Evolutionary conservation across 2,888 invertebrate species (phyloP).

Genomic region (Apodemia hepburni): DNA sequence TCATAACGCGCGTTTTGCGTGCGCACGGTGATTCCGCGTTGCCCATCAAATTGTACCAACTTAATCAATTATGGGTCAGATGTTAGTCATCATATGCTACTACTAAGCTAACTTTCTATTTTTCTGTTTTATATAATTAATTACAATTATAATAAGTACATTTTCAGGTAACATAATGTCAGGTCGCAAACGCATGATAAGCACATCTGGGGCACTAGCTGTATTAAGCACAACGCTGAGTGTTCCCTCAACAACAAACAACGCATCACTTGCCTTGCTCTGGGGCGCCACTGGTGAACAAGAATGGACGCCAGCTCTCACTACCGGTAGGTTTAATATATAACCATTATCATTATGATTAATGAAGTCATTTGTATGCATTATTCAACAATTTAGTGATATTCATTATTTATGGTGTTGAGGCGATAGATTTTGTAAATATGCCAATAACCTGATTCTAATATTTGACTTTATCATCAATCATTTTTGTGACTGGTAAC

Average conservation of each 20-base stretch:
- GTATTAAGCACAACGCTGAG: slow-evolving; percentile 35
- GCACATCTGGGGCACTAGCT: slow-evolving; percentile 50
- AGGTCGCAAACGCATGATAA: slow-evolving; percentile 66
- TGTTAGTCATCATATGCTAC: too few species aligned
- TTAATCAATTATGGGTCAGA: too few species aligned
- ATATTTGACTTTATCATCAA: not conserved
- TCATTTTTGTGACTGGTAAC: slow-evolving; percentile 8
- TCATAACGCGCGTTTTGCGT: too few species aligned
- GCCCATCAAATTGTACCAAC: too few species aligned
- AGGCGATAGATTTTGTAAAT: slow-evolving; percentile 4
- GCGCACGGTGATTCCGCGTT: too few species aligned
- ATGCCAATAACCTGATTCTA: slow-evolving; percentile 2
- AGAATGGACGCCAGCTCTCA: slow-evolving; percentile 97
- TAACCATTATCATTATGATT: not conserved
- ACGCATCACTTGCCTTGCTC: slow-evolving; percentile 83
- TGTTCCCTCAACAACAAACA: slow-evolving; percentile 63
- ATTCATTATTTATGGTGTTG: not conserved
- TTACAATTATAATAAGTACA: not conserved
- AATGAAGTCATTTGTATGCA: not conserved
- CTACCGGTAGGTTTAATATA: slow-evolving; percentile 85
- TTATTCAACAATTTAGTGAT: not conserved
- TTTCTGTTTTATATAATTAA: too few species aligned
- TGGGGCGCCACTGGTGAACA: slow-evolving; percentile 99
- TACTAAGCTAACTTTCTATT: too few species aligned
- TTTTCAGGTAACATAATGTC: slow-evolving; percentile 54